phyloP scores from a whole-genome alignment of 2,797 vertebrate species.

The Ataeniobius toweri region DNA sequence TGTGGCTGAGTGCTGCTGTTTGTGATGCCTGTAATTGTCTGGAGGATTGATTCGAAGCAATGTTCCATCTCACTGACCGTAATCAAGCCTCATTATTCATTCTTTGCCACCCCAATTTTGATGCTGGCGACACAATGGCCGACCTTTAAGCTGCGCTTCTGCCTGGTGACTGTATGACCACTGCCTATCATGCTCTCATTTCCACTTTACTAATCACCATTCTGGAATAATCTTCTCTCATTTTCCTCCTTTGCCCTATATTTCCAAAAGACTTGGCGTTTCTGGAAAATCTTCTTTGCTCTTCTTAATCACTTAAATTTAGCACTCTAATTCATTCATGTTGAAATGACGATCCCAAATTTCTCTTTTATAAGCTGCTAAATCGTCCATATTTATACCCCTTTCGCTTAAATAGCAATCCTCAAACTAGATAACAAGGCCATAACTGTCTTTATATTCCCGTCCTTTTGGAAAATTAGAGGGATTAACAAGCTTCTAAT shows the following conservation, averaged over 20 bases:
- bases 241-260: slow-evolving; percentile 55
- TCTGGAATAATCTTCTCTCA: slow-evolving; percentile 59
- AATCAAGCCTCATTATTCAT: slow-evolving; percentile 85
- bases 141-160: slow-evolving; percentile 64
- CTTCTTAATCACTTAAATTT: slow-evolving; percentile 60
- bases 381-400: slow-evolving; percentile 54
- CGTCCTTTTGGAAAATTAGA: slow-evolving; percentile 58
- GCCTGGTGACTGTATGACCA: slow-evolving; percentile 63
- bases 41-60: slow-evolving; percentile 81
- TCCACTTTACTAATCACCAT: slow-evolving; percentile 51
- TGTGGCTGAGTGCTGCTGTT: slow-evolving; percentile 60
- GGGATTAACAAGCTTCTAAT: slow-evolving; percentile 78
- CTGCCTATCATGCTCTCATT: slow-evolving; percentile 49
- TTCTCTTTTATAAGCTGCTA: slow-evolving; percentile 54
- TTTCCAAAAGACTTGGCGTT: slow-evolving; percentile 45
- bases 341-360: slow-evolving; percentile 71
- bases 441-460: slow-evolving; percentile 55
- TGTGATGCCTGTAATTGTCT: slow-evolving; percentile 74
- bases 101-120: slow-evolving; percentile 72
- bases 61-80: slow-evolving; percentile 75
- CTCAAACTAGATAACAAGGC: slow-evolving; percentile 41
- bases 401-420: slow-evolving; percentile 55
- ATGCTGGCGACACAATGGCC: slow-evolving; percentile 67
- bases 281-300: slow-evolving; percentile 58
- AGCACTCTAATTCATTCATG: slow-evolving; percentile 55